Conservation (phyloP, 2,113 vertebrate genomes). For the Athene cunicularia region DNA sequence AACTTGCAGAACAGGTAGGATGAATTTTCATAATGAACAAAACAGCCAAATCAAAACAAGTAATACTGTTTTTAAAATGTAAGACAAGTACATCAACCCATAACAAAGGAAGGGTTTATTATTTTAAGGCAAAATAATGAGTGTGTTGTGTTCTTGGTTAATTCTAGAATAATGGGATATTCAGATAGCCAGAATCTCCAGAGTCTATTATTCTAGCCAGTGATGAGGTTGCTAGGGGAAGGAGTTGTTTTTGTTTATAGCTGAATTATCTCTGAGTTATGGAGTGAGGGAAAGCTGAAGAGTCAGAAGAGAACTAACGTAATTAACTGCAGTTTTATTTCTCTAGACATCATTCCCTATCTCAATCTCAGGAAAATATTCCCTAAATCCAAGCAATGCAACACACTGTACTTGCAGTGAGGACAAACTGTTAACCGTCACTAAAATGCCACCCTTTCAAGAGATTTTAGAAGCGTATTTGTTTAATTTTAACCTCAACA, state of each 20-base stretch:
- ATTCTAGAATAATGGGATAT: not conserved
- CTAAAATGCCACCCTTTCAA: not conserved
- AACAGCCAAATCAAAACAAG: not conserved
- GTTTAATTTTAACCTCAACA: not conserved
- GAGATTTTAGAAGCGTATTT: not conserved
- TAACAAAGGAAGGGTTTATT: not conserved
- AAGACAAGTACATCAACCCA: not conserved
- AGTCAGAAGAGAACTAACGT: not conserved
- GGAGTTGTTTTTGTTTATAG: not conserved
- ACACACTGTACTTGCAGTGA: not conserved
- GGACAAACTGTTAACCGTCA: not conserved
- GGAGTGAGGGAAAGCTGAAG: not conserved
- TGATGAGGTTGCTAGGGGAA: not conserved
- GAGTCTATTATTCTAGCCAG: not conserved
- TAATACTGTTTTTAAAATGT: not conserved
- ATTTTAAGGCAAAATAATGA: not conserved
- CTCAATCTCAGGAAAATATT: not conserved
- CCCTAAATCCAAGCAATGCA: not conserved
- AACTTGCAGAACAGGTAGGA: not conserved
- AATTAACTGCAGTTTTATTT: not conserved
- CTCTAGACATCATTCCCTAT: not conserved
- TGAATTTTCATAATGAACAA: not conserved
- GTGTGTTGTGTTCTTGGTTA: not conserved
- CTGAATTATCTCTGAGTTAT: not conserved
- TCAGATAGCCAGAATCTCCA: not conserved